These are phyloP conservation scores for Neomorphus geoffroyi DNA, from an alignment of 2,797 vertebrate genomes.

Conservation along the genomic window DNA sequence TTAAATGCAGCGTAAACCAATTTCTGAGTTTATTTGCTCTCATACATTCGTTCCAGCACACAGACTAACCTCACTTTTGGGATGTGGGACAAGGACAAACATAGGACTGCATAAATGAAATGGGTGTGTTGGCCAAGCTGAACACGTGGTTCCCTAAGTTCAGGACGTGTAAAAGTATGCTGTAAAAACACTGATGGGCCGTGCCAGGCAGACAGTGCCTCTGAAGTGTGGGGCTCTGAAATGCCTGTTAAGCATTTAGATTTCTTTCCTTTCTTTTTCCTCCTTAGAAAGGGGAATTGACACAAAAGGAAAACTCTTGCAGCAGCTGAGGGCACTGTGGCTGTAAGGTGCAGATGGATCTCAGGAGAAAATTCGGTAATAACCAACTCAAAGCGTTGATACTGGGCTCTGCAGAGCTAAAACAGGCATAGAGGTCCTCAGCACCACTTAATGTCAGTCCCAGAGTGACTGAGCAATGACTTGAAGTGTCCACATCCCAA, in stretches of 20 bases:
- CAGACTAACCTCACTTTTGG: conserved; percentile 14
- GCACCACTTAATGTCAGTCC: not conserved
- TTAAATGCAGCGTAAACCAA: conserved; percentile 16
- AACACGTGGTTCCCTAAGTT: conserved; percentile 19
- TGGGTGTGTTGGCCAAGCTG: conserved; percentile 33
- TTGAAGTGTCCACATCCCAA: not conserved
- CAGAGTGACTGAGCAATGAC: not conserved
- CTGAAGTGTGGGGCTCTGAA: not conserved
- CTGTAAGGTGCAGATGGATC: not conserved
- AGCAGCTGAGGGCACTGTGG: not conserved
- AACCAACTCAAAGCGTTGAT: not conserved
- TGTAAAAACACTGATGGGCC: not conserved
- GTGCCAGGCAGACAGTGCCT: conserved; percentile 20
- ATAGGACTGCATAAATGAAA: not conserved
- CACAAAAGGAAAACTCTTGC: not conserved
- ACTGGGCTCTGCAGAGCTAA: not conserved
- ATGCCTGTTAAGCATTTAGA: not conserved
- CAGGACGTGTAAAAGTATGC: not conserved
- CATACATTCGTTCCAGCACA: not conserved
- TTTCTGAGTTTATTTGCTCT: conserved; percentile 36
- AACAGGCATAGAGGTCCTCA: not conserved
- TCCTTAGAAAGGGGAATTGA: not conserved
- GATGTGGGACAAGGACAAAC: conserved; percentile 35
- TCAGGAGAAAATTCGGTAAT: fast-evolving
- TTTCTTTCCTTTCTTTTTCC: not conserved